These are phyloP conservation scores for Parauchenoglanis ngamensis DNA, from an alignment of 2,797 vertebrate genomes.

Conservation along the genomic window DNA sequence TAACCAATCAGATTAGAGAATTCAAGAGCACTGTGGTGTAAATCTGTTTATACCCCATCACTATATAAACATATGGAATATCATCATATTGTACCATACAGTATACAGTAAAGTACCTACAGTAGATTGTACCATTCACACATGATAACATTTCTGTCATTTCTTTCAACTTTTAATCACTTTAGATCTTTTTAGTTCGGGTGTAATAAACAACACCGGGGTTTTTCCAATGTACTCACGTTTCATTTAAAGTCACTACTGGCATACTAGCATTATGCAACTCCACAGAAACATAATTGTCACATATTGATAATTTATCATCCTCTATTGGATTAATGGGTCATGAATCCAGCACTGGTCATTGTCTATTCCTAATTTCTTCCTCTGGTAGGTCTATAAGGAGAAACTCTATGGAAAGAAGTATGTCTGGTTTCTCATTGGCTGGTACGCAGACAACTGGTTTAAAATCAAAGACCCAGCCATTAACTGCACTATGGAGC, in stretches of 20 bases:
- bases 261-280: not conserved
- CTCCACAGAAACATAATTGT: not conserved
- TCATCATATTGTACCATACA: not conserved
- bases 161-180: not conserved
- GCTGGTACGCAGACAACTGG: constrained; percentile 98
- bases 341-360: not conserved
- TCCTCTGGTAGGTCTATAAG: constrained; percentile 85
- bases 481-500: constrained; percentile 93
- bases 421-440: constrained; percentile 94
- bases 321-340: not conserved
- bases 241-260: not conserved
- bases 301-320: not conserved
- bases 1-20: not conserved
- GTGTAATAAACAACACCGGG: not conserved
- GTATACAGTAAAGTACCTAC: not conserved
- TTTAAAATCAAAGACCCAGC: constrained; percentile 92
- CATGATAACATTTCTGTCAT: not conserved
- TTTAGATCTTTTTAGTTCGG: not conserved
- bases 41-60: not conserved
- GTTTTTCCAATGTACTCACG: too few species aligned
- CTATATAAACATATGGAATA: not conserved
- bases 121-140: not conserved
- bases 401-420: constrained; percentile 96
- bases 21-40: not conserved
- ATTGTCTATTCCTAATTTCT: not conserved